A percentile compares a stretch with the other conserved stretches of the same genome.
These are phyloP conservation scores for Chalcis sispes DNA, from an alignment of 2,888 invertebrate species.

Conservation along the genomic window DNA sequence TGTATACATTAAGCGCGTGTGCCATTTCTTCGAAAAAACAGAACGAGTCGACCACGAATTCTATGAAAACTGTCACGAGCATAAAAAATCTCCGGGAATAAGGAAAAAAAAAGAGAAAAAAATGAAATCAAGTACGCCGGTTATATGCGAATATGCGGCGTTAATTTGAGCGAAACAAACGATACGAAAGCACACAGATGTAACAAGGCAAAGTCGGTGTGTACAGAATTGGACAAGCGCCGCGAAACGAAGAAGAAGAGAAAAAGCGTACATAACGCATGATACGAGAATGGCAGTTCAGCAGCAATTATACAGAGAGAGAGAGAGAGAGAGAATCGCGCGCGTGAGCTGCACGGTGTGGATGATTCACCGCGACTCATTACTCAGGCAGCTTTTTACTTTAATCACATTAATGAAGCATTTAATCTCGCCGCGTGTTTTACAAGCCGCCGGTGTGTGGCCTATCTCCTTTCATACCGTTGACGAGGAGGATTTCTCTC, in stretches of 20 bases:
- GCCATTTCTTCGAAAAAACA: too few species aligned
- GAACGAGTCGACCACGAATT: too few species aligned
- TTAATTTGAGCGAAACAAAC: constrained; percentile 44
- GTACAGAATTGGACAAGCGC: not conserved
- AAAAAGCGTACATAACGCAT: not conserved
- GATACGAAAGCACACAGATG: too few species aligned
- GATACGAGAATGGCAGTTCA: not conserved
- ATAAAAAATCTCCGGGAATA: too few species aligned
- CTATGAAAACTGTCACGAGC: too few species aligned
- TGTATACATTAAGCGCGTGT: too few species aligned
- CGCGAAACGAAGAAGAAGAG: not conserved
- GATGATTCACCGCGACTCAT: constrained; percentile 74
- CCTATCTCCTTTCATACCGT: constrained; percentile 64
- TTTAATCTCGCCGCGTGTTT: constrained; percentile 76
- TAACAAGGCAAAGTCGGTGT: too few species aligned
- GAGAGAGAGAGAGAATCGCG: not conserved
- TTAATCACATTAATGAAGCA: constrained; percentile 77
- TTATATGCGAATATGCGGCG: too few species aligned
- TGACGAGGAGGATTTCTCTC: constrained; percentile 67
- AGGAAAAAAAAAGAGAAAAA: too few species aligned
- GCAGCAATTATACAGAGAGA: too few species aligned
- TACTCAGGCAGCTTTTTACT: constrained; percentile 75
- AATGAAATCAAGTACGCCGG: too few species aligned
- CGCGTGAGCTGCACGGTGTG: constrained; percentile 29
- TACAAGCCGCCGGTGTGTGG: constrained; percentile 75